phyloP scores from a whole-genome alignment of 2,797 vertebrate genomes.

The Lithobates sylvaticus region DNA sequence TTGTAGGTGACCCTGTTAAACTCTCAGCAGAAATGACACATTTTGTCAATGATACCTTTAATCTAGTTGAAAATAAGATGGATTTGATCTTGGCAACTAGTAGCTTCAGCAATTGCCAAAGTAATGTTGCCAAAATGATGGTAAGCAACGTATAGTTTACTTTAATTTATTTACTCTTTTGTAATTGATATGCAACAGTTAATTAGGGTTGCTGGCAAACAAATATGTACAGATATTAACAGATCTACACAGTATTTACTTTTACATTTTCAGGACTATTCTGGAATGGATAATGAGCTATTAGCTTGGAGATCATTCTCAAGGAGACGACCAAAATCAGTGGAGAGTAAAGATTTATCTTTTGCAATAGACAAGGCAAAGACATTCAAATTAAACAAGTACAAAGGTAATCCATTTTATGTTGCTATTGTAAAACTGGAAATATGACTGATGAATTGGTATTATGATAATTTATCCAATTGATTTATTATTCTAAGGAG shows the following conservation, averaged over 20 bases:
- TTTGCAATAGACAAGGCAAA: slow-evolving; percentile 38
- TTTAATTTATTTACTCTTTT: not conserved
- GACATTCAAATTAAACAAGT: slow-evolving; percentile 27
- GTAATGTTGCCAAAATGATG: slow-evolving; percentile 22
- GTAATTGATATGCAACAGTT: no score
- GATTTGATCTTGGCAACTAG: slow-evolving; percentile 54
- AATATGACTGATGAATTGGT: not conserved
- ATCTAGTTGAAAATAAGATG: slow-evolving; percentile 53
- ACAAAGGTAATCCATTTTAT: slow-evolving; percentile 51
- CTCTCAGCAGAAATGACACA: slow-evolving; percentile 62
- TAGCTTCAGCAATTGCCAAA: no score
- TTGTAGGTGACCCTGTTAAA: slow-evolving; percentile 52
- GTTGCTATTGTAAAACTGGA: not conserved
- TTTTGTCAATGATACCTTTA: slow-evolving; percentile 64
- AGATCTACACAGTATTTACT: not conserved
- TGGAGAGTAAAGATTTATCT: slow-evolving; percentile 62
- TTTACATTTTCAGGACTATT: not conserved
- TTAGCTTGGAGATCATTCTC: not conserved
- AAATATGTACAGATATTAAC: not conserved
- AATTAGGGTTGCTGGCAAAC: no score
- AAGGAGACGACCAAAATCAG: slow-evolving; percentile 54
- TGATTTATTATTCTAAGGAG: no score
- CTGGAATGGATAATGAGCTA: not conserved
- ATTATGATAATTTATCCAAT: no score
- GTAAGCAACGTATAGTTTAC: slow-evolving; percentile 37